phyloP scores from a whole-genome alignment of 2,113 vertebrate species.

The Alligator sinensis region DNA sequence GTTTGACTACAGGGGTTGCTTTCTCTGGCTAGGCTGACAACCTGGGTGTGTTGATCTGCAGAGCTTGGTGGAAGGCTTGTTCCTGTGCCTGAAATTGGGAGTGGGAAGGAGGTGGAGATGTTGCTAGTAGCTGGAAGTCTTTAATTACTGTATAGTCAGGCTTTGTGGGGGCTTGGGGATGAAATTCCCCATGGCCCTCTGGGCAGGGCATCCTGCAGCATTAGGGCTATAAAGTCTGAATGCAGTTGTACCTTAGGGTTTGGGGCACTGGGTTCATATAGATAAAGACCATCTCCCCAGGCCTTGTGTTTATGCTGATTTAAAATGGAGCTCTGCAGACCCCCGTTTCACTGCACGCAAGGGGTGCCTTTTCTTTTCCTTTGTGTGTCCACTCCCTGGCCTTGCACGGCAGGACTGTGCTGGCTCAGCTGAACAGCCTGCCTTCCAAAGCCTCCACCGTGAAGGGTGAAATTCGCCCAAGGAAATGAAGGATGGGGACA shows the following conservation, averaged over 20 bases:
- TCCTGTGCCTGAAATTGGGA: background rate
- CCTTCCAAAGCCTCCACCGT: background rate
- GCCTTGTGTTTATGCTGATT: background rate
- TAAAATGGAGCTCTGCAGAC: background rate
- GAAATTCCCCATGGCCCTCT: background rate
- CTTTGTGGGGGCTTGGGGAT: background rate
- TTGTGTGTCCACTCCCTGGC: background rate
- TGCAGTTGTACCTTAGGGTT: background rate
- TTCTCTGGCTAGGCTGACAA: background rate
- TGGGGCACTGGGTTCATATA: background rate
- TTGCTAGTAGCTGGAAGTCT: background rate
- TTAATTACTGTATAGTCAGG: background rate
- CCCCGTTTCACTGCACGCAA: background rate
- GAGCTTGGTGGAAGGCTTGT: background rate
- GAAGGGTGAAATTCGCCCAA: background rate
- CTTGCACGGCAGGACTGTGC: background rate
- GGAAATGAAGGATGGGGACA: background rate
- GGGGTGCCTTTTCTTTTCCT: background rate
- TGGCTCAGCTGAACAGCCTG: background rate
- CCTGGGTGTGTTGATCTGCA: background rate
- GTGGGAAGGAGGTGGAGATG: background rate
- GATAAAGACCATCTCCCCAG: background rate
- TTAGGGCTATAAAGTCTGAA: background rate
- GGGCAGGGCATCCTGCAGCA: background rate
- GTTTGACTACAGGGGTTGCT: accelerated